Evolutionary conservation across 2,113 vertebrate species (phyloP).

Genomic region (Cacatua alba): DNA sequence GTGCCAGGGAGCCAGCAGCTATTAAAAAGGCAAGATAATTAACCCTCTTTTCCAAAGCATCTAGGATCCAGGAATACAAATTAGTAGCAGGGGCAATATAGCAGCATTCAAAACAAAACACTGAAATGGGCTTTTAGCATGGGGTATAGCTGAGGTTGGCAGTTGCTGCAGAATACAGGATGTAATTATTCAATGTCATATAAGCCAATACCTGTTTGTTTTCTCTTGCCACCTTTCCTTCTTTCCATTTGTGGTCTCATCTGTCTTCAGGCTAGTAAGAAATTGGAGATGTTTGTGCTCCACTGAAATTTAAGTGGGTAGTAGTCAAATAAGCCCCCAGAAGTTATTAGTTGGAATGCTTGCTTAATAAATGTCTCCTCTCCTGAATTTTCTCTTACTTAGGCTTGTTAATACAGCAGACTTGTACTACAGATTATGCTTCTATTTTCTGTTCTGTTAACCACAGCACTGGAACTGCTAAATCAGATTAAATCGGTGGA

Average conservation of each 20-base stretch:
- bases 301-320: not conserved
- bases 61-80: not conserved
- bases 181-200: not conserved
- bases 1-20: not conserved
- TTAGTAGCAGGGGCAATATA: not conserved
- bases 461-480: not conserved
- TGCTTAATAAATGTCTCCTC: not conserved
- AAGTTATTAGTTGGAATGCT: not conserved
- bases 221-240: not conserved
- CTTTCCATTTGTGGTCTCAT: not conserved
- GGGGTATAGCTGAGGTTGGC: not conserved
- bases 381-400: not conserved
- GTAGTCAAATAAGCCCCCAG: not conserved
- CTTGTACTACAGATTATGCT: not conserved
- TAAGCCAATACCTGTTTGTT: not conserved
- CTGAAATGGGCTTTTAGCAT: not conserved
- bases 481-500: slow-evolving; percentile 24
- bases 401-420: not conserved
- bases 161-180: not conserved
- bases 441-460: slow-evolving; percentile 38
- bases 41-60: not conserved
- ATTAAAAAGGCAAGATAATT: slow-evolving; percentile 5
- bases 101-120: not conserved
- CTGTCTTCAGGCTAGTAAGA: not conserved
- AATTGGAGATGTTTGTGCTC: not conserved